phyloP scores from a whole-genome alignment of 1,140 invertebrate species.

The Aphidius ervi region DNA sequence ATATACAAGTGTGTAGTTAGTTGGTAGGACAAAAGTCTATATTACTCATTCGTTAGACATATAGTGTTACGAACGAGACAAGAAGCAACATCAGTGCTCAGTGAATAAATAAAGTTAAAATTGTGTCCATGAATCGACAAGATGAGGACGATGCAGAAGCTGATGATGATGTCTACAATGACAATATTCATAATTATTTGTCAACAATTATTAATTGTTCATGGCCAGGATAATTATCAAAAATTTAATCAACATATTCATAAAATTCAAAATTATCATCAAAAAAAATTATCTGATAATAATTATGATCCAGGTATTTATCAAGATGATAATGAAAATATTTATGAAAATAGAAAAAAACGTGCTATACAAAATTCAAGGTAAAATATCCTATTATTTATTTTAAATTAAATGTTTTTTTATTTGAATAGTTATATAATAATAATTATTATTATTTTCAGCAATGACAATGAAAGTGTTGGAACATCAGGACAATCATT shows the following conservation, averaged over 20 bases:
- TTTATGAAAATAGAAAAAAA: constrained; percentile 12
- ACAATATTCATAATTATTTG: constrained; percentile 21
- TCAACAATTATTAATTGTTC: constrained; percentile 6
- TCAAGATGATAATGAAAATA: constrained; percentile 3
- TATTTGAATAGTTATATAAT: too few relatives aligned
- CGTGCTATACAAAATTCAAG: constrained; percentile 20
- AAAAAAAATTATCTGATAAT: neutral
- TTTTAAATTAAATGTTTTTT: too few relatives aligned
- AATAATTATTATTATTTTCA: too few relatives aligned
- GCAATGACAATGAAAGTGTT: too few relatives aligned
- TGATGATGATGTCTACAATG: constrained; percentile 27
- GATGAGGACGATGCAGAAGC: constrained; percentile 35
- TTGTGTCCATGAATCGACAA: constrained; percentile 36
- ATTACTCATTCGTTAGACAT: too few relatives aligned
- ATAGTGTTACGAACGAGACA: neutral
- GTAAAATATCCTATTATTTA: neutral
- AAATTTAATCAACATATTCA: too few relatives aligned
- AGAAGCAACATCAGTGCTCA: neutral
- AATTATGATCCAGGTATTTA: constrained; percentile 23
- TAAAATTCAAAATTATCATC: too few relatives aligned
- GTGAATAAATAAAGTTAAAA: constrained; percentile 25
- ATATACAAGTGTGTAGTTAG: constrained; percentile 2
- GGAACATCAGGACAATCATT: too few relatives aligned
- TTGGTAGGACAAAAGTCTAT: constrained; percentile 21
- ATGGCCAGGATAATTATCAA: constrained; percentile 16